Evolutionary conservation across 2,797 vertebrate species (phyloP).

Genomic region (Malurus splendens): DNA sequence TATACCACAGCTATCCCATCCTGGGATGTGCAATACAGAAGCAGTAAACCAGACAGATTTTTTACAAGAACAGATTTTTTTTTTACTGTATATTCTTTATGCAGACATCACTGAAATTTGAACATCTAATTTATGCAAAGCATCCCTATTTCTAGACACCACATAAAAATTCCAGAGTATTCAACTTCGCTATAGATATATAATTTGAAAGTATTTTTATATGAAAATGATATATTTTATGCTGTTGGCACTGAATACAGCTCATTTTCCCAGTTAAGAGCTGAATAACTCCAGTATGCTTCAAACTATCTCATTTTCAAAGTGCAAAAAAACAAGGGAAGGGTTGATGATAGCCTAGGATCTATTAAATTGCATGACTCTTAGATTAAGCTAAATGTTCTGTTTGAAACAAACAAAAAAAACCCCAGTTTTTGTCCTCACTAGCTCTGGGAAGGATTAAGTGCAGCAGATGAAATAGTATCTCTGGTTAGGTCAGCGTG

Average conservation of each 20-base stretch:
- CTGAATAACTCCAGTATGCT: slow-evolving; percentile 2
- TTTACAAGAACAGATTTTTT: background rate
- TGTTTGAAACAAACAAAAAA: background rate
- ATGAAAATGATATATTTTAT: slow-evolving; percentile 56
- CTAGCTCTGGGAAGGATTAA: background rate
- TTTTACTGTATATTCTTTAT: background rate
- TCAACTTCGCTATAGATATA: slow-evolving; percentile 18
- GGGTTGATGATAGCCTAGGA: background rate
- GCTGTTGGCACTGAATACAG: slow-evolving; percentile 12
- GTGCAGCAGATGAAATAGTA: background rate
- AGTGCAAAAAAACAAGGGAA: background rate
- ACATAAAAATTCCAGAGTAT: slow-evolving; percentile 24
- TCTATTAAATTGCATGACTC: background rate
- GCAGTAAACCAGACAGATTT: background rate
- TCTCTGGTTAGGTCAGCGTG: background rate
- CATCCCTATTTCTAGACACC: slow-evolving; percentile 18
- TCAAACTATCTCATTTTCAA: slow-evolving; percentile 10
- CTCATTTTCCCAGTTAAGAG: slow-evolving; percentile 30
- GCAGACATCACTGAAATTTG: slow-evolving; percentile 31
- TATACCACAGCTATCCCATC: background rate
- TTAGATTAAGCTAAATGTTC: background rate
- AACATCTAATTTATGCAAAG: slow-evolving; percentile 29
- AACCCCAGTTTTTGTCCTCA: background rate
- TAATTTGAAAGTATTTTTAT: slow-evolving; percentile 68
- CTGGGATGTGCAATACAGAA: background rate